phyloP scores from a whole-genome alignment of 2,113 vertebrate genomes.

The Etheostoma spectabile region DNA sequence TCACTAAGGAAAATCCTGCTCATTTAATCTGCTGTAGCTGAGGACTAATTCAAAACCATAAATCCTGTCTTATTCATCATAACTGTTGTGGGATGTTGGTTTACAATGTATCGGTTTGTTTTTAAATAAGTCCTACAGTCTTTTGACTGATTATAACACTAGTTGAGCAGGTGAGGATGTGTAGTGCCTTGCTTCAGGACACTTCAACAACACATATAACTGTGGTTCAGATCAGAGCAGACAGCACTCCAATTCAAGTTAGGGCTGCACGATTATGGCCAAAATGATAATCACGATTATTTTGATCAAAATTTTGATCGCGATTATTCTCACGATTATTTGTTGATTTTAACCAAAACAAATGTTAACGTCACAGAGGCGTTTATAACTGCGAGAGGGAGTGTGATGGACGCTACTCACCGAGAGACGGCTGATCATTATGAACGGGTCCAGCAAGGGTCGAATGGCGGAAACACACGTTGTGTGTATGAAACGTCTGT shows the following conservation, averaged over 20 bases:
- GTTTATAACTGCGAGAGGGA: too few relatives aligned
- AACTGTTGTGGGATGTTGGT: neutral
- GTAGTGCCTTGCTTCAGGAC: neutral
- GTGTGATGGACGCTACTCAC: too few relatives aligned
- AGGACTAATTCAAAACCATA: neutral
- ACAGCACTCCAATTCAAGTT: neutral
- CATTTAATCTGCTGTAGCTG: neutral
- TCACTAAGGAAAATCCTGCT: neutral
- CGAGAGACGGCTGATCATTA: too few relatives aligned
- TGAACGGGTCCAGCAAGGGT: too few relatives aligned
- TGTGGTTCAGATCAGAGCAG: neutral
- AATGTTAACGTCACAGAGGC: too few relatives aligned
- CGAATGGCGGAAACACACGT: too few relatives aligned
- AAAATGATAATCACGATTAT: too few relatives aligned
- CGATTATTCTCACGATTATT: too few relatives aligned
- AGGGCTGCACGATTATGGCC: too few relatives aligned
- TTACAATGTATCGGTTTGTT: neutral
- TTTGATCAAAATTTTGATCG: too few relatives aligned
- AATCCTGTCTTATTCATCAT: neutral
- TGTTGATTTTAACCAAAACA: too few relatives aligned
- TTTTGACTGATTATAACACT: neutral
- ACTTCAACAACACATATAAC: neutral
- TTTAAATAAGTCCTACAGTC: neutral
- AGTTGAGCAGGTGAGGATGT: neutral
- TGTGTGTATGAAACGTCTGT: too few relatives aligned